These are phyloP conservation scores for Bujurquina vittata DNA, from an alignment of 2,113 vertebrate genomes.

Conservation along the genomic window DNA sequence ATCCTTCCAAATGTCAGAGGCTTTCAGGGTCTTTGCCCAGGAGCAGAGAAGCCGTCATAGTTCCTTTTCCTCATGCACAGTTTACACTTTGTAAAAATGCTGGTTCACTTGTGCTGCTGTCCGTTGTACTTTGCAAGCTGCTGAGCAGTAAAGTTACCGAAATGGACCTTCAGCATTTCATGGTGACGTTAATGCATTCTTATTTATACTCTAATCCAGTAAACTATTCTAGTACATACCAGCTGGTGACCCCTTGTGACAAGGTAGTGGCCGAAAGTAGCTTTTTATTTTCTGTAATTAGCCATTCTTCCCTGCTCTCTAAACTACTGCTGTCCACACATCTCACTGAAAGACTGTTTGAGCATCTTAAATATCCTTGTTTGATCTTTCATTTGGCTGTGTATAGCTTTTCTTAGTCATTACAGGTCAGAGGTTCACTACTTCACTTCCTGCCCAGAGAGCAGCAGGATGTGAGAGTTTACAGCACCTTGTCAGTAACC, in stretches of 20 bases:
- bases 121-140: background rate
- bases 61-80: background rate
- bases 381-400: background rate
- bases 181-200: background rate
- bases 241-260: background rate
- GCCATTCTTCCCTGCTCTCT: background rate
- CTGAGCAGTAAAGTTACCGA: background rate
- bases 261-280: background rate
- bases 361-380: background rate
- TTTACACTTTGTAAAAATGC: background rate
- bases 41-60: background rate
- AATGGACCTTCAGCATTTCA: background rate
- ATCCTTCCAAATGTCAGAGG: background rate
- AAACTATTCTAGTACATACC: background rate
- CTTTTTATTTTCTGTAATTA: background rate
- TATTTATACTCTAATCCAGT: background rate
- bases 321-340: background rate
- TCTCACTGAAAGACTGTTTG: background rate
- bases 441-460: constrained; percentile 66
- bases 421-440: constrained; percentile 68
- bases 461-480: constrained; percentile 75
- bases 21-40: background rate
- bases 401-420: constrained; percentile 49
- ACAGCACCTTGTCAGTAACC: constrained; percentile 71
- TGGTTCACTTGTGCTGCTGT: background rate